A percentile compares a stretch with the other conserved stretches of the same genome.
Conservation (phyloP, 2,113 vertebrate species). For the Phaethornis superciliosus region DNA sequence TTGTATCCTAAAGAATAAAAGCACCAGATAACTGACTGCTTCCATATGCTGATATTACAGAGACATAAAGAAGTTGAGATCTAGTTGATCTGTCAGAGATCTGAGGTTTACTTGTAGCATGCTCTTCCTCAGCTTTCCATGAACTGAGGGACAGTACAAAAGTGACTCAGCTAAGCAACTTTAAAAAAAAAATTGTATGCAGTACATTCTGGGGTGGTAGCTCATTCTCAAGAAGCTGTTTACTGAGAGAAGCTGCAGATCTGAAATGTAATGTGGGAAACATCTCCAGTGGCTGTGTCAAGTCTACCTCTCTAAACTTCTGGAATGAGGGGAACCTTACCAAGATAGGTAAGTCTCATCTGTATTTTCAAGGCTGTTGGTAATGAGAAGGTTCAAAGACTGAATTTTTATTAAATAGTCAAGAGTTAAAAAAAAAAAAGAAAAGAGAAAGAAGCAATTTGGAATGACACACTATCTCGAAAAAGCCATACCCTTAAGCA, state of each 20-base stretch:
- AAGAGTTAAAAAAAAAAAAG: not conserved
- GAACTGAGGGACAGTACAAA: not conserved
- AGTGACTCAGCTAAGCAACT: not conserved
- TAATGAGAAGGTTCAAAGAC: not conserved
- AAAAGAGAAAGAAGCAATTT: not conserved
- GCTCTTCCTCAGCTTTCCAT: not conserved
- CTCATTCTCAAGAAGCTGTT: not conserved
- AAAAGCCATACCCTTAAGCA: not conserved
- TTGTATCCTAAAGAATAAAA: not conserved
- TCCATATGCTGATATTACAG: not conserved
- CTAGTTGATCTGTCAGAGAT: not conserved
- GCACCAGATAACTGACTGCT: not conserved
- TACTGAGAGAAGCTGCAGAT: not conserved
- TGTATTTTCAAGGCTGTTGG: not conserved
- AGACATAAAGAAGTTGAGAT: not conserved
- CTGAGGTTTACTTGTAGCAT: not conserved
- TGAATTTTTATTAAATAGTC: not conserved
- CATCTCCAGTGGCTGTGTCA: not conserved
- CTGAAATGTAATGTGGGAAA: not conserved
- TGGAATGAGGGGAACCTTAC: not conserved
- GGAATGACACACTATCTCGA: not conserved
- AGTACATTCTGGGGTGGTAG: not conserved
- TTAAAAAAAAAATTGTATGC: not conserved
- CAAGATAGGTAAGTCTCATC: not conserved
- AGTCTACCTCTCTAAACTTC: not conserved